Base-by-base conservation (phyloP, 2,113 vertebrate species). In the Atrichornis clamosus region DNA sequence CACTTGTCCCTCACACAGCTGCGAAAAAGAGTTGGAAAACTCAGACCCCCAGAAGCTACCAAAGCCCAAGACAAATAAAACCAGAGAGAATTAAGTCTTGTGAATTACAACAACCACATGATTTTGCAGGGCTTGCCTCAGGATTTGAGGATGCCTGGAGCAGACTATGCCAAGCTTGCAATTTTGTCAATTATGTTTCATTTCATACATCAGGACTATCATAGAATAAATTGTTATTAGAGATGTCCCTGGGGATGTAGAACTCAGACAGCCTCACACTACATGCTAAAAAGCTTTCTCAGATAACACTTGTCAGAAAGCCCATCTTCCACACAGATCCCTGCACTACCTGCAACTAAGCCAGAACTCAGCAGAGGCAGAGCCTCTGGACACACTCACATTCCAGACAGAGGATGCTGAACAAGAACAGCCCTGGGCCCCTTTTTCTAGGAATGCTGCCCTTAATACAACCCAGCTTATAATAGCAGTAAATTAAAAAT, bases 161-260 rank as follows among this genome's bases (percentile, higher is more conserved):
- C 76, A 89, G 39, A 32, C 19, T 55, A 30, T 42, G 30, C 64
- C 7, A 13, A 44, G 55, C 42, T 95, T 35, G 64, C 64, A 47
- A 35, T 80, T 90, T 77, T 74, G 59, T 60, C 76, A 94, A 46
- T 95, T 86, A 58, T 6, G 7, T 49, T 90, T 92, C 46, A 63
- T 95, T 92, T 84, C 44, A 21, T 67, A 59, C 50, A 62, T 26
- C 42, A 70, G 42, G 21, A 37, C 55, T 37, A 8, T 50, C 88
- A 74, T 18, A 63, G 83, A 80, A 70, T 3, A 2, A 1, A 63
- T 37, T 50, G 42, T 50, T 74, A 46, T 65, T 11, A 6, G n/a
- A 26, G 21, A 32, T n/a, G 11, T 67, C 83, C 68, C 83, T 11
- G 11, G 39, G 76, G 89, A 83, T 27, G 35, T 0, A 23, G 42